Percentiles rank a stretch among this genome's conserved stretches.
Conservation (phyloP, 2,113 vertebrate genomes). For the Thomomys bottae region DNA sequence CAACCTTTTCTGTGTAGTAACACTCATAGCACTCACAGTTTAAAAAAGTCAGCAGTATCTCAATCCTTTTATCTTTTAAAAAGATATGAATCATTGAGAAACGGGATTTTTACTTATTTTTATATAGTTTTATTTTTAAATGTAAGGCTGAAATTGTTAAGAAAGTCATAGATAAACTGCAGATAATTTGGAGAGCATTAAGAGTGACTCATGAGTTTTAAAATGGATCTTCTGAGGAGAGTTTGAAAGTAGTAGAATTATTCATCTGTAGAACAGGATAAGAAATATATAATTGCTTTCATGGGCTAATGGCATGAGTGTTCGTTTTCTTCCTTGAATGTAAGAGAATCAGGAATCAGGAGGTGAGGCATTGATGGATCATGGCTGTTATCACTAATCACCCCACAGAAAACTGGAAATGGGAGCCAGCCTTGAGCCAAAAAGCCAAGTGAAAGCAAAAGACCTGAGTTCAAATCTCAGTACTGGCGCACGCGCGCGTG, state of each 20-base stretch:
- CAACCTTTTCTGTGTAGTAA: not conserved
- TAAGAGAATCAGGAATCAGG: not conserved
- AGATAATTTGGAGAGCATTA: conserved; percentile 29
- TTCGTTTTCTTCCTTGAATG: conserved; percentile 3
- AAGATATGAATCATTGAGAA: not conserved
- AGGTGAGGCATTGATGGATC: too few species aligned
- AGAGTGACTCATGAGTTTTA: conserved; percentile 36
- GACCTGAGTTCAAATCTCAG: too few species aligned
- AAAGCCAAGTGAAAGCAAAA: too few species aligned
- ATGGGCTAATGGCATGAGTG: not conserved
- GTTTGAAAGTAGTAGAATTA: conserved; percentile 3
- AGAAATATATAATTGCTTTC: not conserved
- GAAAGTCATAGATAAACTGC: conserved; percentile 8
- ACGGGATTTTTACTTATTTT: not conserved
- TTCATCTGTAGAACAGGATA: conserved; percentile 42
- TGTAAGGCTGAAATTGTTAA: conserved; percentile 13
- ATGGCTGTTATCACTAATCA: too few species aligned
- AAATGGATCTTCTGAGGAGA: conserved; percentile 21
- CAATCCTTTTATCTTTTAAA: too few species aligned
- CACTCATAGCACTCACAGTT: not conserved
- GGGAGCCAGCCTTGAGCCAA: too few species aligned
- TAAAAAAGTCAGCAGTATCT: not conserved
- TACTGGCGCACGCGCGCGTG: too few species aligned
- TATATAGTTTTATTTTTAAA: conserved; percentile 46
- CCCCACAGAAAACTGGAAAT: too few species aligned